Conservation (phyloP, 1,140 invertebrate species). For the Drosophila suzukii region DNA sequence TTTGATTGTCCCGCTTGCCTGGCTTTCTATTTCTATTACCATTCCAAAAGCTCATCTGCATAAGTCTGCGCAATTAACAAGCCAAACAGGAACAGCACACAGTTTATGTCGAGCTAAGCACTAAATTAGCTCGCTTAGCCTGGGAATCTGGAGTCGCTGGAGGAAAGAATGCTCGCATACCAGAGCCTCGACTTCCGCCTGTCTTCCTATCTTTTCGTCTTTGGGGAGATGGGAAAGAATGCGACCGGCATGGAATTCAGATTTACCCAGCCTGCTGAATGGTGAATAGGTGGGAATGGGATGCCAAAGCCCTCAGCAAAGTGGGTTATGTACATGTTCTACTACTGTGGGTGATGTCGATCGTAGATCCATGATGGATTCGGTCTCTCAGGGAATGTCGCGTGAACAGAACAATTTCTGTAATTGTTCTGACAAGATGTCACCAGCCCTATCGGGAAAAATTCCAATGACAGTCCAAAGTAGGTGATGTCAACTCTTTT, state of each 20-base stretch:
- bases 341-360: constrained; percentile 38
- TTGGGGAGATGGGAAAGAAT: constrained; percentile 70
- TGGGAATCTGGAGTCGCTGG: constrained; percentile 27
- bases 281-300: constrained; percentile 64
- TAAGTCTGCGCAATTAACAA: constrained; percentile 12
- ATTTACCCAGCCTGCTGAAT: constrained; percentile 33
- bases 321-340: constrained; percentile 40
- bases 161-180: constrained; percentile 59
- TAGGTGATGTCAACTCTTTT: background rate
- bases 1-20: constrained; percentile 11
- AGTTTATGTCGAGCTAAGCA: constrained; percentile 51
- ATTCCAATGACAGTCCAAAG: background rate
- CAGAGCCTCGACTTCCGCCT: constrained; percentile 64
- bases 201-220: no score
- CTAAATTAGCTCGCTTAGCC: constrained; percentile 64
- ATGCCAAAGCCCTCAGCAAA: constrained; percentile 14
- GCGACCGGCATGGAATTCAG: constrained; percentile 58
- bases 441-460: background rate
- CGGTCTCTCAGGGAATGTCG: constrained; percentile 30
- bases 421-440: constrained; percentile 7
- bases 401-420: constrained; percentile 24
- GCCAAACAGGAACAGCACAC: constrained; percentile 21
- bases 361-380: background rate
- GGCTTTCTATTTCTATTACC: constrained; percentile 77
- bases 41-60: constrained; percentile 56